Conservation (phyloP, 2,888 invertebrate species). For the Pollenia griseotomentosa region DNA sequence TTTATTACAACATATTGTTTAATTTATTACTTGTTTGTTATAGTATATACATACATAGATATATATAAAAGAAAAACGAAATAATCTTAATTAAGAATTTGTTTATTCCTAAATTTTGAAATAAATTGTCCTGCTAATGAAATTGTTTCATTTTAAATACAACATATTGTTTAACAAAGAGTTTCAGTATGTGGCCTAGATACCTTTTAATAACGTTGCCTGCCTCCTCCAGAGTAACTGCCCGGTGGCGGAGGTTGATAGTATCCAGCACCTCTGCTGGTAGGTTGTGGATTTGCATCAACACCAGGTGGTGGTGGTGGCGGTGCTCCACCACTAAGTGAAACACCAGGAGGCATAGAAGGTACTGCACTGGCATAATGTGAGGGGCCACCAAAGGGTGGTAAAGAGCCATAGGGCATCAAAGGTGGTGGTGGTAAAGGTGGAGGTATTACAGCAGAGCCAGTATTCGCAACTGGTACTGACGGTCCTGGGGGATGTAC, state of each 20-base stretch:
- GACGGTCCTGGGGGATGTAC: constrained; percentile 73
- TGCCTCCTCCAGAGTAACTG: constrained; percentile 66
- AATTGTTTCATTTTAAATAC: constrained; percentile 45
- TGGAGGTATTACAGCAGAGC: constrained; percentile 62
- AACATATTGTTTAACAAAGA: constrained; percentile 47
- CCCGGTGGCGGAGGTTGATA: constrained; percentile 75
- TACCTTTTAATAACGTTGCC: constrained; percentile 71
- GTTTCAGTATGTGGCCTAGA: neutral
- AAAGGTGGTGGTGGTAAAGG: constrained; percentile 67
- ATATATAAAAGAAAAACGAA: constrained; percentile 62
- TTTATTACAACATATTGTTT: constrained; percentile 33
- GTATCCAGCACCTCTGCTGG: constrained; percentile 68
- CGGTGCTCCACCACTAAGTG: constrained; percentile 48
- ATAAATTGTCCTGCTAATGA: constrained; percentile 51
- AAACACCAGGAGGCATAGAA: constrained; percentile 64
- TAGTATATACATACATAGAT: neutral
- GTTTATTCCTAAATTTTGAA: constrained; percentile 61
- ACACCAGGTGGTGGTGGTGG: constrained; percentile 68
- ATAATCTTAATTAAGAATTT: constrained; percentile 60
- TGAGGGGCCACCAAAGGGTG: constrained; percentile 55
- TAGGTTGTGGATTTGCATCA: constrained; percentile 42
- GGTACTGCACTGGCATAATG: constrained; percentile 62
- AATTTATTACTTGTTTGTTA: constrained; percentile 17
- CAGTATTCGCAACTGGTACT: constrained; percentile 64
- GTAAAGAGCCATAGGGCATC: constrained; percentile 53